Evolutionary conservation across 2,888 invertebrate species (phyloP), one percentile per base, ranked within the genome.

Genomic region (Artemia sinica): DNA sequence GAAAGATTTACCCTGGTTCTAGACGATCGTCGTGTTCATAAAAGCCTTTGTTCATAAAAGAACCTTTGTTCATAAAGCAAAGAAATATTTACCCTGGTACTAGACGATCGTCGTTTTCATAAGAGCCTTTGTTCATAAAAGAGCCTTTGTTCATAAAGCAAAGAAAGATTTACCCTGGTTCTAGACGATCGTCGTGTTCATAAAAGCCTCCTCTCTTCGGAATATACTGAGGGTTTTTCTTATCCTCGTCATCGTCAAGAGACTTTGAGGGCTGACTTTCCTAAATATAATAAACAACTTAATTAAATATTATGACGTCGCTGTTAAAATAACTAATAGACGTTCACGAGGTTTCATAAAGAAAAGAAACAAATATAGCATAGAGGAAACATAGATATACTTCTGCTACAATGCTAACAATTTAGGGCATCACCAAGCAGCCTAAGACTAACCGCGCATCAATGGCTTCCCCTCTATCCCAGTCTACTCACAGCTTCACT

Each of bases 121-220:
- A 96, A 78, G 96, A 96, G 0, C 91, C 91, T 0, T 96, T 96
- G 73, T 88, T 84, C 77, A 18, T 18, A 18, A 18, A 18, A 18
- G 18, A 18, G 18, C 18, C 18, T 18, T 18, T 18, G 18, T 18
- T 18, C 18, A 18, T 18, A 18, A 18, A 18, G 18, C 18, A 18
- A 18, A 8, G 9, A 14, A 18, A 58, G 28, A 28, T 28, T 58
- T 28, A 58, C 63, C 63, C 63, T 18, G 63, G 63, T 28, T 18
- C 28, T 11, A 58, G 63, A 72, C 93, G 81, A 75, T 92, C 91
- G 76, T 96, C 96, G 75, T 96, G 96, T 74, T 96, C 96, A 75
- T 96, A 96, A 78, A 96, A 96, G 0, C 91, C 91, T 0, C 96
- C 96, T 73, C 88, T 84, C 77, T 95, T 92, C 0, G 96, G 96